phyloP scores from a whole-genome alignment of 1,140 invertebrate species.

The Spodoptera frugiperda region DNA sequence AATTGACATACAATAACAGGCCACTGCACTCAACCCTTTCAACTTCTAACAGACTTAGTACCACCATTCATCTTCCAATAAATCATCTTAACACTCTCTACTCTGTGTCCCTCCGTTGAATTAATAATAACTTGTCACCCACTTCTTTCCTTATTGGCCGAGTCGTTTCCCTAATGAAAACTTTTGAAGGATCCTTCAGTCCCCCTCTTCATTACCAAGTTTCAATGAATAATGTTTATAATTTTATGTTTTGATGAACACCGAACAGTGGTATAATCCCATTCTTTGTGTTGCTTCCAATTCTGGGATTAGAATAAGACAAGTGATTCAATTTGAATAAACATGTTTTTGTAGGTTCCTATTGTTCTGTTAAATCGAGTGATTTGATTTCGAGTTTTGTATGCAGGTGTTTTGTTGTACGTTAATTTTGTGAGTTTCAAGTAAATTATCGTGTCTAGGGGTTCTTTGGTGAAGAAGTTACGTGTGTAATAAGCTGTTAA shows the following conservation, averaged over 20 bases:
- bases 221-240: conserved; percentile 48
- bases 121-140: conserved; percentile 52
- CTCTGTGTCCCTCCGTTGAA: conserved; percentile 23
- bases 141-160: conserved; percentile 48
- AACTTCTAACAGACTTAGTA: too few species aligned
- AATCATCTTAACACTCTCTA: conserved; percentile 7
- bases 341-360: conserved; percentile 13
- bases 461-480: too few species aligned
- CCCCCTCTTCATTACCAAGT: conserved; percentile 43
- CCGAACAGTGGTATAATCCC: conserved; percentile 20
- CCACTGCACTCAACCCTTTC: too few species aligned
- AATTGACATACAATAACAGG: too few species aligned
- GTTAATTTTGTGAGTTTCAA: background rate
- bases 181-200: conserved; percentile 44
- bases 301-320: conserved; percentile 15
- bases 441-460: too few species aligned
- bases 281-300: conserved; percentile 33
- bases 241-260: conserved; percentile 44
- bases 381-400: background rate
- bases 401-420: background rate
- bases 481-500: too few species aligned
- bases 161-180: conserved; percentile 48
- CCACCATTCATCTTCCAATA: background rate
- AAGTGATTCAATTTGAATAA: conserved; percentile 46
- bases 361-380: background rate